phyloP scores from a whole-genome alignment of 1,140 invertebrate species.

The Eubasilissa regina region DNA sequence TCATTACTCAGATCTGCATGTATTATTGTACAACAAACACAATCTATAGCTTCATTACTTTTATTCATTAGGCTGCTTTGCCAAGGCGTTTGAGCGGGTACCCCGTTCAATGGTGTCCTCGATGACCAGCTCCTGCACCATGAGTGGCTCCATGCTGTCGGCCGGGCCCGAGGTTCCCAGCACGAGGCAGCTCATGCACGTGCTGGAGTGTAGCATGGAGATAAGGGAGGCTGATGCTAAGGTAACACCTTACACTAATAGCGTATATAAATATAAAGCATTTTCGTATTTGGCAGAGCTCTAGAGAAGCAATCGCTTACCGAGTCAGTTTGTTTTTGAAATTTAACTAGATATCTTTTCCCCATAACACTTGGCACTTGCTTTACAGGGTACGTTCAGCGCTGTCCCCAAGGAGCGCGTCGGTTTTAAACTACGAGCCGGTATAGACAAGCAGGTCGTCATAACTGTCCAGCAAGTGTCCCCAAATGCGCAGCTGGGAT shows the following conservation, averaged over 20 bases:
- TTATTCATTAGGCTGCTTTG: constrained; percentile 83
- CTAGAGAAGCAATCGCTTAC: no score
- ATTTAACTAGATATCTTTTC: constrained; percentile 19
- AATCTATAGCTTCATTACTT: not conserved
- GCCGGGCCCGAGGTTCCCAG: constrained; percentile 62
- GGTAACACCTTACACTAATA: constrained; percentile 65
- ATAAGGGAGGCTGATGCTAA: constrained; percentile 91
- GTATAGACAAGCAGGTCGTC: constrained; percentile 93
- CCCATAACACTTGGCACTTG: constrained; percentile 45
- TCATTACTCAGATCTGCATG: no score
- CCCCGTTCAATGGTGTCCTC: constrained; percentile 80
- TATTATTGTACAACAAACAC: no score
- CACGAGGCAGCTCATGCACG: constrained; percentile 74
- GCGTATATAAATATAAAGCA: no score
- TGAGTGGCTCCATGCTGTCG: constrained; percentile 68
- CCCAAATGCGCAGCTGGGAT: constrained; percentile 76
- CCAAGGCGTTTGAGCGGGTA: constrained; percentile 90
- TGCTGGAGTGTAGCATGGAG: constrained; percentile 92
- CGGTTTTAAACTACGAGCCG: constrained; percentile 93
- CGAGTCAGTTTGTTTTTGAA: not conserved
- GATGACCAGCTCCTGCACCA: constrained; percentile 71
- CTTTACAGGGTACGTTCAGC: constrained; percentile 82
- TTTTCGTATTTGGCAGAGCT: no score
- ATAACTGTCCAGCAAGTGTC: constrained; percentile 92
- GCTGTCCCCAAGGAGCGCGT: constrained; percentile 91